Conservation (phyloP, 2,888 invertebrate genomes). For the Chrysotoxum bicinctum region DNA sequence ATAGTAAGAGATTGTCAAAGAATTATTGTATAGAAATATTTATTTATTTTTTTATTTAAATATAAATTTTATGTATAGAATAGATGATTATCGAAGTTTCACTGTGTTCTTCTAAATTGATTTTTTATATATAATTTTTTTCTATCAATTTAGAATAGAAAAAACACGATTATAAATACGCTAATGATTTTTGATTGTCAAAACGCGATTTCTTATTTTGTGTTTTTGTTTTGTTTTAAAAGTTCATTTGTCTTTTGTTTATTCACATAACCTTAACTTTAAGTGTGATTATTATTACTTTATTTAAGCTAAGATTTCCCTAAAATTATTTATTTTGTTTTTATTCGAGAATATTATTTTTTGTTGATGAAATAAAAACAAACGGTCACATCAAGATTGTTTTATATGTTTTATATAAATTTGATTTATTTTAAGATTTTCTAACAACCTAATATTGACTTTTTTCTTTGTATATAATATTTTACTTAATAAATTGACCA, state of each 20-base stretch:
- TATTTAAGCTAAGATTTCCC: constrained; percentile 37
- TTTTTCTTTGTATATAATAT: constrained; percentile 40
- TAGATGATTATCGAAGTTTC: constrained; percentile 72
- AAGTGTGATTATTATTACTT: constrained; percentile 34
- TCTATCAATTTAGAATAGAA: constrained; percentile 60
- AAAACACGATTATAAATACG: constrained; percentile 75
- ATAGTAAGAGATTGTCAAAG: constrained; percentile 46
- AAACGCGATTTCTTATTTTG: constrained; percentile 81
- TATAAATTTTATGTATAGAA: constrained; percentile 47
- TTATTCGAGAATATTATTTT: constrained; percentile 7
- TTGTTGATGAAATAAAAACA: background rate
- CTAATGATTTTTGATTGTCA: constrained; percentile 82
- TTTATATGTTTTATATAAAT: constrained; percentile 8
- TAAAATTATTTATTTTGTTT: constrained; percentile 40
- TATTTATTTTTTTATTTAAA: constrained; percentile 4
- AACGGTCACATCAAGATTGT: constrained; percentile 39
- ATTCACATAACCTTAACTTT: constrained; percentile 63
- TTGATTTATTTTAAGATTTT: constrained; percentile 22
- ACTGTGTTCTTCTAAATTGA: constrained; percentile 67
- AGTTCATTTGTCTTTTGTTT: constrained; percentile 49
- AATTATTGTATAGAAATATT: constrained; percentile 40
- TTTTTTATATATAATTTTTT: constrained; percentile 41
- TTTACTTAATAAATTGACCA: constrained; percentile 54
- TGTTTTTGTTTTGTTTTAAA: constrained; percentile 76
- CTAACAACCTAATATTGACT: constrained; percentile 58